Conservation (phyloP, 2,888 invertebrate species). For the Sminthurides aquaticus region DNA sequence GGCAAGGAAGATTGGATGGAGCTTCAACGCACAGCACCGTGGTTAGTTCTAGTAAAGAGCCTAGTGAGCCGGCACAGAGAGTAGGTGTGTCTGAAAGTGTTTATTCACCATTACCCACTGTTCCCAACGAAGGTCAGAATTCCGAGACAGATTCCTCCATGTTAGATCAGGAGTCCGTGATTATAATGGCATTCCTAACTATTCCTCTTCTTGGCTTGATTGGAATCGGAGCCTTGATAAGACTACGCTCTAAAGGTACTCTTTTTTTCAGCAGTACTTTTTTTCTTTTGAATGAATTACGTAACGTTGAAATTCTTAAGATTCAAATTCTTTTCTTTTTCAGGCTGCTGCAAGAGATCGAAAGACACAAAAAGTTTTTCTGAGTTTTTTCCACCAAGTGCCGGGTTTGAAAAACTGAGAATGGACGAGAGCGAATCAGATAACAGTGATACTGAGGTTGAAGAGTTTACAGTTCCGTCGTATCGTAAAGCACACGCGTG, state of each 20-base stretch:
- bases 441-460: slow-evolving; percentile 42
- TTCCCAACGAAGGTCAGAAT: slow-evolving; percentile 17
- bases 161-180: slow-evolving; percentile 36
- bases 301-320: too few relatives aligned
- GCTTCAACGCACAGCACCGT: not conserved
- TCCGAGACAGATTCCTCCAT: not conserved
- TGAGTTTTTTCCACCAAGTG: slow-evolving; percentile 42
- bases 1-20: too few relatives aligned
- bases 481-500: slow-evolving; percentile 33
- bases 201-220: slow-evolving; percentile 38
- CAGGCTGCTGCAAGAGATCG: slow-evolving; percentile 35
- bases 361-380: slow-evolving; percentile 42
- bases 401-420: slow-evolving; percentile 41
- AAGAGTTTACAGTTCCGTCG: slow-evolving; percentile 39
- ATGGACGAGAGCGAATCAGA: slow-evolving; percentile 43
- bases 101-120: not conserved
- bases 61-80: slow-evolving; percentile 20
- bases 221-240: slow-evolving; percentile 36
- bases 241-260: slow-evolving; percentile 35
- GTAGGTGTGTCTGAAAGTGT: not conserved
- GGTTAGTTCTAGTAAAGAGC: not conserved
- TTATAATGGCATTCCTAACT: slow-evolving; percentile 43
- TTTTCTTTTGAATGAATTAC: not conserved
- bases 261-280: too few relatives aligned
- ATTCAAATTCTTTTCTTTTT: slow-evolving; percentile 15